Evolutionary conservation across 2,888 invertebrate species (phyloP).

Genomic region (Scelioninae gen. 2): DNA sequence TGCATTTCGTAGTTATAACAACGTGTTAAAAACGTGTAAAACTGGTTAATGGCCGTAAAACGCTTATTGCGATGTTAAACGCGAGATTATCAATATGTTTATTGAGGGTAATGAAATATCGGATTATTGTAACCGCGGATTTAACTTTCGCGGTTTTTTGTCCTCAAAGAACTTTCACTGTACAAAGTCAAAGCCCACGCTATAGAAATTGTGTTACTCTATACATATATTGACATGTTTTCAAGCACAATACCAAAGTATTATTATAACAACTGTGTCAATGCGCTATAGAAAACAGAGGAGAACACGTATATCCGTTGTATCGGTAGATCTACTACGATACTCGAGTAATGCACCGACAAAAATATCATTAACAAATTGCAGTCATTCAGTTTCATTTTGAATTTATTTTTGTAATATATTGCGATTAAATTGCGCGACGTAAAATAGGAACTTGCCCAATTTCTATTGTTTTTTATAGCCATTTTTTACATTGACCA

Average conservation of each 20-base stretch:
- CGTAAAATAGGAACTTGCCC: no score
- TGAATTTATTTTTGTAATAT: no score
- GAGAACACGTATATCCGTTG: constrained; percentile 10
- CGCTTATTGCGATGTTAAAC: not conserved
- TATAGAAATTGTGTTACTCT: not conserved
- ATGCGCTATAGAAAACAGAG: no score
- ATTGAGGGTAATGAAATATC: not conserved
- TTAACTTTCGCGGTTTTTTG: constrained; percentile 14
- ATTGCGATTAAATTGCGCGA: no score
- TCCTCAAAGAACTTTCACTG: constrained; percentile 4
- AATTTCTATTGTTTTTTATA: no score
- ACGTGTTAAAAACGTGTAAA: no score
- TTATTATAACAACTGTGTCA: constrained; percentile 23
- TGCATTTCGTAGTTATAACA: not conserved
- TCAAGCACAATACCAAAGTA: constrained; percentile 10
- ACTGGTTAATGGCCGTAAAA: no score
- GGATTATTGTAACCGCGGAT: not conserved
- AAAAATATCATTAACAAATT: no score
- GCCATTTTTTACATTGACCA: no score
- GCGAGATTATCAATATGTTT: not conserved
- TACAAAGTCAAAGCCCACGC: constrained; percentile 1
- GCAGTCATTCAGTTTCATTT: no score
- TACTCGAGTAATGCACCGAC: constrained; percentile 34
- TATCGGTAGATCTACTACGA: constrained; percentile 16
- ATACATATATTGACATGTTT: constrained; percentile 7